These are phyloP conservation scores for Sebastes wilsoni DNA, from an alignment of 2,797 vertebrate species.

Conservation along the genomic window DNA sequence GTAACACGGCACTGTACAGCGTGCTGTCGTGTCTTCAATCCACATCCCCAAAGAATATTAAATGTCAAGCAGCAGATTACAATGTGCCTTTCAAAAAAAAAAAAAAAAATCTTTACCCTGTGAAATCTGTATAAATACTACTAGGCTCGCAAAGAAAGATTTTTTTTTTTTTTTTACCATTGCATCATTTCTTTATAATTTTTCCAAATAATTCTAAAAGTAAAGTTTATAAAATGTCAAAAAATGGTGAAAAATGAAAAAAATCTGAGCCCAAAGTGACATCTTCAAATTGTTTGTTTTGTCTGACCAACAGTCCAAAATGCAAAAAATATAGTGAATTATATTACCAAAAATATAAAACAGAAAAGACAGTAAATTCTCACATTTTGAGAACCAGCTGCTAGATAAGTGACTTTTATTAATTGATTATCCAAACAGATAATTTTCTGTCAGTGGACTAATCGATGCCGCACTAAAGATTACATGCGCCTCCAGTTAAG, in stretches of 20 bases:
- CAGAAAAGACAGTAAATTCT: background rate
- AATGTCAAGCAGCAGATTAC: slow-evolving; percentile 72
- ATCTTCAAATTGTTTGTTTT: background rate
- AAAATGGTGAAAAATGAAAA: background rate
- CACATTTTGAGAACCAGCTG: background rate
- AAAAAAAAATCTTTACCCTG: background rate
- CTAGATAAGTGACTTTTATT: background rate
- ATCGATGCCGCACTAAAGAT: background rate
- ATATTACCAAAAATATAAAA: background rate
- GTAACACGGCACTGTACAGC: slow-evolving; percentile 71
- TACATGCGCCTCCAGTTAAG: background rate
- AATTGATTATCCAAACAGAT: background rate
- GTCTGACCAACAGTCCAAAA: background rate
- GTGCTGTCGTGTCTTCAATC: slow-evolving; percentile 62
- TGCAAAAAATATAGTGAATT: background rate
- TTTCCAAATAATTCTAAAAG: rapidly evolving
- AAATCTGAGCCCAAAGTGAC: background rate
- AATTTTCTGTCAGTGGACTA: background rate
- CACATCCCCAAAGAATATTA: slow-evolving; percentile 76
- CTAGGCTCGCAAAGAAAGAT: background rate
- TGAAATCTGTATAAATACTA: slow-evolving; percentile 18
- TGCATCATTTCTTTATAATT: background rate
- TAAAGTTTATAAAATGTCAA: background rate
- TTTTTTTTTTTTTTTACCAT: background rate
- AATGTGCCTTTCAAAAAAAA: slow-evolving; percentile 53